Base-by-base conservation (phyloP, 30 jellyfish, hydroid and myxozoan species). In the Aurelia sp. region DNA sequence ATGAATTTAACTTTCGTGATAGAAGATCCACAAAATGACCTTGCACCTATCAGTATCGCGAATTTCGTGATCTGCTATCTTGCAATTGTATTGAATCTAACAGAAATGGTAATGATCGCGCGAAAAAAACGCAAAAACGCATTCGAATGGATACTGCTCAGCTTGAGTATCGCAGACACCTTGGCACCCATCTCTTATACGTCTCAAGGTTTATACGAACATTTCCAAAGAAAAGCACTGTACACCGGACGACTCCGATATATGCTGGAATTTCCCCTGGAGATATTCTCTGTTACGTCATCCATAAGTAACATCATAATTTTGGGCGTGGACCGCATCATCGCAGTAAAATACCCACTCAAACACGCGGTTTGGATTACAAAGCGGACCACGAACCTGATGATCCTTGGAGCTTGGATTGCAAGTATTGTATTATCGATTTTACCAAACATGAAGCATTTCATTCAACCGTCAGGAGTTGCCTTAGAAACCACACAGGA, bases 311-410 rank as follows among this genome's bases (percentile, higher is more conserved):
- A 80, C 64, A 80, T 80, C 75, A 66, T 80, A 5, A 68, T 58
- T 16, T 62, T 80, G 21, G 90, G 90, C 33, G 22, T 80, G 2
- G 82, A 80, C 53, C 90, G 90, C 13, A n/a, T 80, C 11, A 15
- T 80, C 19, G 90, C 90, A 4, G 90, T 80, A 7, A 51, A 18
- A 66, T 80, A 80, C 55, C 90, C 90, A 15, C 51, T 80, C 33
- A 61, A 62, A 60, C 90, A 80, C 69, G 52, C 31, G 17, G 70
- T 31, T 16, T 80, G 90, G 90, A 80, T 80, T 62, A 40, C 90
- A 23, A 44, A 17, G 3, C 79, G 70, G 44, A 66, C 10, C 47
- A 30, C 67, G 31, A 65, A 66, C 74, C 6, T 51, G 11, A 11
- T 66, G 44, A 80, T 80, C 21, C 82, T 64, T 23, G 77, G 41